Percentiles rank a stretch among this genome's conserved stretches.
Evolutionary conservation across 2,888 invertebrate genomes (phyloP).

Genomic region (Odontocolon sp.): DNA sequence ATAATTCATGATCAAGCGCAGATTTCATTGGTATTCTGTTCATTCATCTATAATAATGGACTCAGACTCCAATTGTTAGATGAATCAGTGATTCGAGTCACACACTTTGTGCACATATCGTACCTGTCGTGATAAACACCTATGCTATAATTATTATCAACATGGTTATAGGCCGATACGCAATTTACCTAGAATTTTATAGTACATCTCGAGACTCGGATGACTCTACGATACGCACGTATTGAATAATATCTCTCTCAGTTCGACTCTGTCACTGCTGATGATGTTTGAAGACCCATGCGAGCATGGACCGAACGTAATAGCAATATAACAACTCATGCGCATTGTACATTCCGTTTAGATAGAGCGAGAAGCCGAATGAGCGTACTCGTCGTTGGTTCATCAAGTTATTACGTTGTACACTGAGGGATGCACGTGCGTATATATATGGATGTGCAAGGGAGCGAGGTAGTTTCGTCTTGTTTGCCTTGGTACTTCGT

Average conservation of each 20-base stretch:
- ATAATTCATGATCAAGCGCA: no score
- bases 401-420: constrained; percentile 53
- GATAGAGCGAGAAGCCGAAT: constrained; percentile 27
- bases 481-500: constrained; percentile 52
- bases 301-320: constrained; percentile 31
- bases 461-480: constrained; percentile 54
- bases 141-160: no score
- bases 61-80: no score
- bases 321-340: constrained; percentile 48
- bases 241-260: not conserved
- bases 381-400: constrained; percentile 48
- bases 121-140: no score
- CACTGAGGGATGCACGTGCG: not conserved
- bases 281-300: not conserved
- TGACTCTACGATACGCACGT: not conserved
- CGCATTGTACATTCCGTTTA: constrained; percentile 19
- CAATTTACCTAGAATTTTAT: no score
- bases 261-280: not conserved
- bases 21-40: no score
- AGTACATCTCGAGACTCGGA: not conserved
- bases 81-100: no score
- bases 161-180: no score
- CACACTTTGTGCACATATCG: no score
- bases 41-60: no score
- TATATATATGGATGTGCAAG: constrained; percentile 26